Evolutionary conservation across 2,113 vertebrate species (phyloP), one percentile per base, ranked within the genome.

Genomic region (Rhinoptilus africanus): DNA sequence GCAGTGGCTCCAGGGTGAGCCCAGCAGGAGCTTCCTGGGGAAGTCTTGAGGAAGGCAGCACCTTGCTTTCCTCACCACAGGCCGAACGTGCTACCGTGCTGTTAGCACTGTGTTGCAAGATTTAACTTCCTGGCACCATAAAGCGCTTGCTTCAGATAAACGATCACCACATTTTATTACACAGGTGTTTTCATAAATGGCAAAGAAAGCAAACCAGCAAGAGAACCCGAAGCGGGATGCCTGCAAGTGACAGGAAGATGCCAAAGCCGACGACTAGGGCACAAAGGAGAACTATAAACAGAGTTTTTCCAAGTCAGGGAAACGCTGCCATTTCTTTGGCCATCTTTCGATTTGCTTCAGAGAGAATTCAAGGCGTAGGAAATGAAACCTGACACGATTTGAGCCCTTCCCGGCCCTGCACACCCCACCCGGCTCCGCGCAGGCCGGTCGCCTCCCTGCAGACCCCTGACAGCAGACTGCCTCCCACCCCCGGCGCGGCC

Each of bases 381-480:
- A 63, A 14, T 1, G 4, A 63, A 69, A 66, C 4, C 41, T 7
- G 37, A n/a, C 0, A 39, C 1, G 8, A 9, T 1, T 1, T 9
- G 45, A 84, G 47, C 5, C 20, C 15, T n/a, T 14, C 2, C 7
- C 21, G 20, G 26, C 6, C 59, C 83, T 16, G 8, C 93, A 47
- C 51, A 13, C 15, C 39, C 24, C 63, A 35, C 47, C 50, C 4
- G 8, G 23, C 18, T 3, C 8, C 1, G 5, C 2, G 9, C 41
- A 37, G 27, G 0, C 2, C 5, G 7, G 13, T 4, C 8, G 7
- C 2, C 28, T 12, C 50, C 0, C 27, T 1, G 75, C 26, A 20
- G 7, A 6, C 39, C 7, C 0, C 34, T 34, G 12, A 1, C 35
- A 5, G 30, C 3, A 12, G 1, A 8, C 10, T 4, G 1, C 23